Conservation (phyloP, 2,113 vertebrate genomes). For the Semnornis frantzii region DNA sequence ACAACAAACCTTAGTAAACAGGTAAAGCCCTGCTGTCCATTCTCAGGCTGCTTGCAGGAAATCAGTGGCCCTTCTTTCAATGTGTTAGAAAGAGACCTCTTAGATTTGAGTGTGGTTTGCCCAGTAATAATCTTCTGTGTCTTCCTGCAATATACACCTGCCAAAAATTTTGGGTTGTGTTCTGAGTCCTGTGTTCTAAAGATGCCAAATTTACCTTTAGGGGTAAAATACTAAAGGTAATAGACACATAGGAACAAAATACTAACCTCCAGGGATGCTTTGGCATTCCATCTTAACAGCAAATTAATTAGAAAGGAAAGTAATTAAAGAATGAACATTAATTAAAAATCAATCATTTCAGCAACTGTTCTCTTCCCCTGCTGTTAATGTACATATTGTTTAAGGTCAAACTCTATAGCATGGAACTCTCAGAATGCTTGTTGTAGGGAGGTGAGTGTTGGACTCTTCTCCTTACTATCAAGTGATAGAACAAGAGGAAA, state of each 20-base stretch:
- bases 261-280: neutral
- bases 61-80: neutral
- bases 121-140: neutral
- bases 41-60: neutral
- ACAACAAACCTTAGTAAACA: neutral
- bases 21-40: neutral
- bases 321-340: neutral
- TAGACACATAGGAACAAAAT: fast-evolving
- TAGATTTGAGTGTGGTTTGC: neutral
- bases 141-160: neutral
- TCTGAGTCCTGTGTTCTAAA: neutral
- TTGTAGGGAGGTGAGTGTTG: no score
- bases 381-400: neutral
- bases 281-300: neutral
- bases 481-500: no score
- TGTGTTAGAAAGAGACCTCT: neutral
- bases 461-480: no score
- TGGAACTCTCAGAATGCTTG: neutral
- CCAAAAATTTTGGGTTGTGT: neutral
- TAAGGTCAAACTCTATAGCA: neutral
- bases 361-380: neutral
- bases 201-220: neutral
- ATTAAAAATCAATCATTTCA: conserved; percentile 13
- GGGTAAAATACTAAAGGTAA: neutral
- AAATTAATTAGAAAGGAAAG: neutral